Evolutionary conservation across 1,140 invertebrate genomes (phyloP).

Genomic region (Carposina sasakii): DNA sequence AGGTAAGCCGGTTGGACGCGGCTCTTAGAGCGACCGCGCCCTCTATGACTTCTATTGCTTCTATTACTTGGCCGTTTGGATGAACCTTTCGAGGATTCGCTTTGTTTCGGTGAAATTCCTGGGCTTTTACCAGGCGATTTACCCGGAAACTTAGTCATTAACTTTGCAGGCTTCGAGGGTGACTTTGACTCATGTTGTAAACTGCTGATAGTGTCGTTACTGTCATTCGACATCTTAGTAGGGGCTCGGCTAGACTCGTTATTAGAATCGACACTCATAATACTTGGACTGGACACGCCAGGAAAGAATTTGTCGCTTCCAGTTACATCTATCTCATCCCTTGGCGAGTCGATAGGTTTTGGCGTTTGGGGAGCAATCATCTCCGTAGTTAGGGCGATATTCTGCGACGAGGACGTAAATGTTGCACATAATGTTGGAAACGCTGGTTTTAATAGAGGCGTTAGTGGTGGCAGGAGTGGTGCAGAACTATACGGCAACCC

Average conservation of each 20-base stretch:
- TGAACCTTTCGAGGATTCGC: conserved; percentile 47
- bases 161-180: conserved; percentile 77
- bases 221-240: conserved; percentile 53
- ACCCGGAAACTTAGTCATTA: conserved; percentile 75
- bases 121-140: conserved; percentile 84
- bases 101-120: conserved; percentile 81
- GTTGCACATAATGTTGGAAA: conserved; percentile 77
- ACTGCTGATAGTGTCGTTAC: conserved; percentile 18
- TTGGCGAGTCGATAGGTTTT: conserved; percentile 58
- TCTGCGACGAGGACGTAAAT: conserved; percentile 84
- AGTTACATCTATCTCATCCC: conserved; percentile 56
- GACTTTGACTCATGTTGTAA: conserved; percentile 70
- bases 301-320: conserved; percentile 57
- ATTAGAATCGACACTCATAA: conserved; percentile 44
- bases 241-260: conserved; percentile 42
- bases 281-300: conserved; percentile 49
- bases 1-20: conserved; percentile 70
- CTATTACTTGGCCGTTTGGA: conserved; percentile 71
- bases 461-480: conserved; percentile 41
- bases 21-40: conserved; percentile 80
- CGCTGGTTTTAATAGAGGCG: conserved; percentile 42
- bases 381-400: conserved; percentile 83
- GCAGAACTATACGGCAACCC: conserved; percentile 74
- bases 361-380: conserved; percentile 77
- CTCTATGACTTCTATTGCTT: conserved; percentile 72